These are phyloP conservation scores for Sebastiscus albofasciatus DNA, from an alignment of 2,797 vertebrate species.

Conservation along the genomic window DNA sequence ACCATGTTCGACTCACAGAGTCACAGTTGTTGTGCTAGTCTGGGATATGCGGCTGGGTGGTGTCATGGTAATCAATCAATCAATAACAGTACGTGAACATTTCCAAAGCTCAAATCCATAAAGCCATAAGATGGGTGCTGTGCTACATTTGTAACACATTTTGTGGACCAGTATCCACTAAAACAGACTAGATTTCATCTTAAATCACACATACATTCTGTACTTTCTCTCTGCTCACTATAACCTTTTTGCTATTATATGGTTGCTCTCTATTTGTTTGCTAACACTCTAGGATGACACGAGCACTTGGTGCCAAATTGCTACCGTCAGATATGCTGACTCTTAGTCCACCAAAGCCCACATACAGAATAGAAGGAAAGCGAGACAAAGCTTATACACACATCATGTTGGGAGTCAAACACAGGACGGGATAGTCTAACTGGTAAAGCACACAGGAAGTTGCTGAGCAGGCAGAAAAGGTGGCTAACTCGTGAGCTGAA, in stretches of 20 bases:
- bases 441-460: conserved; percentile 70
- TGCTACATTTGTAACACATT: neutral
- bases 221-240: neutral
- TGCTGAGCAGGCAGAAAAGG: conserved; percentile 61
- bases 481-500: conserved; percentile 41
- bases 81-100: conserved; percentile 25
- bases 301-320: conserved; percentile 17
- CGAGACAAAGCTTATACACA: conserved; percentile 38
- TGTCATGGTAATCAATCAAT: conserved; percentile 37
- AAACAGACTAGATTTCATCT: neutral
- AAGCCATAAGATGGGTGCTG: neutral
- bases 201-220: neutral
- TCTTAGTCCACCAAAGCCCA: neutral
- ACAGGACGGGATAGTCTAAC: conserved; percentile 33
- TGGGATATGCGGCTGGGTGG: neutral
- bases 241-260: neutral
- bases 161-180: neutral
- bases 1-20: conserved; percentile 1
- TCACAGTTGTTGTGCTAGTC: conserved; percentile 11
- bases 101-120: conserved; percentile 13
- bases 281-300: conserved; percentile 2
- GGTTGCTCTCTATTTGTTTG: neutral
- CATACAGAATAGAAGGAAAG: conserved; percentile 14
- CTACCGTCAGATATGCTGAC: conserved; percentile 25
- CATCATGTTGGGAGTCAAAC: conserved; percentile 14